These are phyloP conservation scores for Colletes gigas DNA, from an alignment of 1,140 invertebrate species.

Conservation along the genomic window DNA sequence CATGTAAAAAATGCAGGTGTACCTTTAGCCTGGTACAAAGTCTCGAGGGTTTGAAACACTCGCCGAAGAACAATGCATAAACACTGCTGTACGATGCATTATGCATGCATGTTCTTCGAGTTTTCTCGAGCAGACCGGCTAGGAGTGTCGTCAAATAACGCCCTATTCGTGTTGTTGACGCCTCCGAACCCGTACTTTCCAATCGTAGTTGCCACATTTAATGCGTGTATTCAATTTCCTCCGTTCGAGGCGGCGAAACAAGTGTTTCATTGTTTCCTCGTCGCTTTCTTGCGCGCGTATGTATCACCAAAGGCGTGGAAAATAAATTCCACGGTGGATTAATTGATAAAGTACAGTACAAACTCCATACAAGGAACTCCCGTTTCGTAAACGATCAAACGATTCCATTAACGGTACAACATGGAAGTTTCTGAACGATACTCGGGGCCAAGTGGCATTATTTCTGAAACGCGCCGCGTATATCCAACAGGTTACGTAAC, in stretches of 20 bases:
- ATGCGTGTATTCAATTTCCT: not conserved
- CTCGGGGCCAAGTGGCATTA: not conserved
- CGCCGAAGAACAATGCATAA: constrained; percentile 67
- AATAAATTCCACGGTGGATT: too few species aligned
- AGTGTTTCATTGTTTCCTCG: constrained; percentile 30
- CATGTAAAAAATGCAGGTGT: not conserved
- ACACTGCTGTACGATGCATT: constrained; percentile 70
- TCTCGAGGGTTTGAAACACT: constrained; percentile 2
- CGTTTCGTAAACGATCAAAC: too few species aligned
- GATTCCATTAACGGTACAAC: not conserved
- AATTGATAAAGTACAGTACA: not conserved
- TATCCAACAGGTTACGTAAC: constrained; percentile 62
- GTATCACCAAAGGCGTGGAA: too few species aligned
- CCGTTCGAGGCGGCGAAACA: constrained; percentile 22
- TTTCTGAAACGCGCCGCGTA: constrained; percentile 25
- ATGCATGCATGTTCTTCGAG: constrained; percentile 69
- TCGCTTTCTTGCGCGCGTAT: too few species aligned
- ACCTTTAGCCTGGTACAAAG: too few species aligned
- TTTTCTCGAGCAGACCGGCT: constrained; percentile 64
- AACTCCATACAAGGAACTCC: too few species aligned
- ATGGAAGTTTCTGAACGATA: not conserved
- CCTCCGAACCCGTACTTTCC: constrained; percentile 58
- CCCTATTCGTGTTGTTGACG: constrained; percentile 75
- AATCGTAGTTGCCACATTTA: constrained; percentile 55
- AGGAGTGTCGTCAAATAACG: constrained; percentile 77